These are phyloP conservation scores for Pagetopsis macropterus DNA, from an alignment of 2,797 vertebrate genomes.

Conservation along the genomic window DNA sequence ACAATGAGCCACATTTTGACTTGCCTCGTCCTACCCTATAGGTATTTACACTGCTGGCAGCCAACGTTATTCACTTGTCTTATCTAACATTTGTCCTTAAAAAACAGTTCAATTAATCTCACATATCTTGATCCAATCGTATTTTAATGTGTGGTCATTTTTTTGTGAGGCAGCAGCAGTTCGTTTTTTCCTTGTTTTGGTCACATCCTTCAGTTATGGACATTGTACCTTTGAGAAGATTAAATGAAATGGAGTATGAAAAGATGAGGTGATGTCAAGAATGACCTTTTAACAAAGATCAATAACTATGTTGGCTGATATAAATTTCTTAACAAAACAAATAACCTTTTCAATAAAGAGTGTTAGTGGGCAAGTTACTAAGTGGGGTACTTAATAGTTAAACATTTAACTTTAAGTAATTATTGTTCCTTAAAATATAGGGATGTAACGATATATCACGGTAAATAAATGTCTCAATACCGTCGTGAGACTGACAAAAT, in stretches of 20 bases:
- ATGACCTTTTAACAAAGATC: background rate
- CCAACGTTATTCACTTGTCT: background rate
- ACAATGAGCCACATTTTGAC: background rate
- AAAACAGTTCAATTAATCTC: constrained; percentile 4
- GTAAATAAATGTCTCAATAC: too few relatives aligned
- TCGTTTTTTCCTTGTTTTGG: background rate
- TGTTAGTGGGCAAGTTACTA: background rate
- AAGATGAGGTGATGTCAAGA: constrained; percentile 4
- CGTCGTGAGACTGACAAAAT: too few relatives aligned
- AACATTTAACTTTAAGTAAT: too few relatives aligned
- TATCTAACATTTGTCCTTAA: constrained; percentile 6
- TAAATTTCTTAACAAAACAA: background rate
- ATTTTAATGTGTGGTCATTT: background rate
- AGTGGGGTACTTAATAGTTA: too few relatives aligned
- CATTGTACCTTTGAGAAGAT: constrained; percentile 34
- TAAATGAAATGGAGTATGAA: constrained; percentile 27
- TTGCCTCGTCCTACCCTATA: background rate
- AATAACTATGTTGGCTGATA: background rate
- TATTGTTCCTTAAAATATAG: too few relatives aligned
- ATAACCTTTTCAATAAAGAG: background rate
- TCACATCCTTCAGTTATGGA: constrained; percentile 13
- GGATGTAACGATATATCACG: too few relatives aligned
- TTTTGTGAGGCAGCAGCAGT: constrained; percentile 9
- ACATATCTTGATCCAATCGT: background rate
- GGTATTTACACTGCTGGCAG: constrained; percentile 18